Base-by-base conservation (phyloP, 2,797 vertebrate genomes). In the Peromyscus attwateri region DNA sequence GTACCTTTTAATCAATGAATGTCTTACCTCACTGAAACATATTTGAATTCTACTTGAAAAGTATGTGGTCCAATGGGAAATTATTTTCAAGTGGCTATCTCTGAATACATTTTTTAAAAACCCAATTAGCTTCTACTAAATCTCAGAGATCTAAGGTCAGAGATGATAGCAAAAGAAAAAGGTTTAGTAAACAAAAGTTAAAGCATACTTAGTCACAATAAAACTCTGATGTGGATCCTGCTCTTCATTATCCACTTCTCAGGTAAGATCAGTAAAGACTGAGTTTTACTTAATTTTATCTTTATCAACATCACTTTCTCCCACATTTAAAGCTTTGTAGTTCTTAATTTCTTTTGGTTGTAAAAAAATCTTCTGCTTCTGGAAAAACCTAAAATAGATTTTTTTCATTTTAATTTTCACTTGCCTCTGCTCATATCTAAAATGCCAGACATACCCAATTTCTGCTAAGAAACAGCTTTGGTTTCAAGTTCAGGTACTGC, bases 31-130 rank as follows among this genome's bases (percentile, higher is more conserved):
- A 88, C 80, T 64, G 11, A 92, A 79, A 94, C 6, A 62, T 31
- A 29, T 89, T 76, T 91, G 71, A 73, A 92, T 94, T 95, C 77
- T 21, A 49, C 60, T 96, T 94, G 81, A 94, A 97, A 79, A 80
- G 29, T 89, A 52, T 34, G 43, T 34, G 60, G n/a, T 92, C 71
- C 76, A 93, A 55, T 81, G 68, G 94, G 55, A 96, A 95, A 89
- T 87, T 93, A 89, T 31, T 93, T 97, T 94, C 92, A 57, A 95
- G 60, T 85, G 60, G 21, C 62, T 95, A 23, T 88, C 43, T 97
- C 52, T 73, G 75, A 97, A 92, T 55, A 80, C n/a, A 93, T 66
- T 68, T 82, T 82, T 21, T 82, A 34, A 96, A 92, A 94, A 29
- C n/a, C 1, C 55, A 95, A 52, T 92, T 96, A 90, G 68, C 82